Base-by-base conservation (phyloP, 2,797 vertebrate species). In the Oceanodroma leucorhoa region DNA sequence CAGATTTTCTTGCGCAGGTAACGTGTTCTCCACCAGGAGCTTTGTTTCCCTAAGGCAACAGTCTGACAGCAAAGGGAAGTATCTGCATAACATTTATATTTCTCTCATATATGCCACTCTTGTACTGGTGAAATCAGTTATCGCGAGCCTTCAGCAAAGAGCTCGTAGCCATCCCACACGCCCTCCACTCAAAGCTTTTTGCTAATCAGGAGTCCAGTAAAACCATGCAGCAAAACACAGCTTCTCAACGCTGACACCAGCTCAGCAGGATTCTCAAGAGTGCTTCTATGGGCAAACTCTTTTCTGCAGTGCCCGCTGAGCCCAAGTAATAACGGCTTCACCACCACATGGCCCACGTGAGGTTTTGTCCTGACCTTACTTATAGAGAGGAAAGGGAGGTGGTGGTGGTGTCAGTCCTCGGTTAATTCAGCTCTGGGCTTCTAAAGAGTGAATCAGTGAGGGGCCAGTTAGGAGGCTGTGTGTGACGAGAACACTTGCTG, bases 401-500 rank as follows among this genome's bases (percentile, higher is more conserved):
- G 72, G 22, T 64, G 65, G 36, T 1, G 1, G 48, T 78, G 72
- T 34, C 69, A 50, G 20, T 22, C 38, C 83, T 48, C n/a, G 7
- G 40, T 1, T 58, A 26, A 7, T n/a, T 32, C 70, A 76, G 50
- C 46, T 36, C 70, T 55, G 60, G n/a, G 29, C 38, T 83, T 58
- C 48, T 6, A 40, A 50, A 77, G 18, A 69, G 18, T 32, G 6
- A 66, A 81, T 17, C 61, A 58, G 27, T 6, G 41, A 45, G 60
- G 79, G n/a, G 50, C 26, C 73, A 79, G 0, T 11, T 30, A 32
- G 18, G 57, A 88, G n/a, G 32, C 18, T 30, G 27, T 6, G 7
- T 1, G 3, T 0, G 0, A 65, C 57, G 50, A 26, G 57, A 81
- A 61, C 3, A 1, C 16, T 41, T n/a, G 15, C 86, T 72, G 83